A percentile compares a stretch with the other conserved stretches of the same genome.
These are phyloP conservation scores for Gymnodraco acuticeps DNA, from an alignment of 2,797 vertebrate species.

Conservation along the genomic window DNA sequence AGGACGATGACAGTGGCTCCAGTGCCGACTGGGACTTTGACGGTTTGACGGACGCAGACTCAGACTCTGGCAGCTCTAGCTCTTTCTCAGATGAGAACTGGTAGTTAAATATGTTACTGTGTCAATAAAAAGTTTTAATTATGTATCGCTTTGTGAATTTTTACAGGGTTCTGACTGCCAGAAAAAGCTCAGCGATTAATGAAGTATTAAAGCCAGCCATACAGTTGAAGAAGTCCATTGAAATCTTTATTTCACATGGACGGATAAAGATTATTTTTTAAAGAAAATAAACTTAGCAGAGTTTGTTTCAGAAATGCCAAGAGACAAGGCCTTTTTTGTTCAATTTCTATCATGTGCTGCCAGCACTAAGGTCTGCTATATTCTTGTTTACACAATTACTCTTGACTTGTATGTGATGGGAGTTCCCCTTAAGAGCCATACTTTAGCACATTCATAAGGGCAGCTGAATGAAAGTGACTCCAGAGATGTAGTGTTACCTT, in stretches of 20 bases:
- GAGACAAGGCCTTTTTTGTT: background rate
- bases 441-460: background rate
- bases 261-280: background rate
- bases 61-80: constrained; percentile 90
- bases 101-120: constrained; percentile 61
- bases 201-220: constrained; percentile 36
- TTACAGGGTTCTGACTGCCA: constrained; percentile 33
- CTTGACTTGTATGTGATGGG: background rate
- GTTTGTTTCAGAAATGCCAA: background rate
- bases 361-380: background rate
- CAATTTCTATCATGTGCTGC: background rate
- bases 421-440: background rate
- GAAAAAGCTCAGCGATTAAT: background rate
- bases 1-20: constrained; percentile 91
- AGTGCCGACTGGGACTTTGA: constrained; percentile 93
- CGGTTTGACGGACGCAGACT: constrained; percentile 89
- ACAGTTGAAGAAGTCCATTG: constrained; percentile 1
- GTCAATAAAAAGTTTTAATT: constrained; percentile 32
- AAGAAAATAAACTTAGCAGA: background rate
- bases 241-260: background rate
- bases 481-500: background rate
- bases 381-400: background rate
- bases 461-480: background rate
- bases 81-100: constrained; percentile 92
- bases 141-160: constrained; percentile 24